Conservation (phyloP, 2,113 vertebrate genomes). For the Panthera uncia region DNA sequence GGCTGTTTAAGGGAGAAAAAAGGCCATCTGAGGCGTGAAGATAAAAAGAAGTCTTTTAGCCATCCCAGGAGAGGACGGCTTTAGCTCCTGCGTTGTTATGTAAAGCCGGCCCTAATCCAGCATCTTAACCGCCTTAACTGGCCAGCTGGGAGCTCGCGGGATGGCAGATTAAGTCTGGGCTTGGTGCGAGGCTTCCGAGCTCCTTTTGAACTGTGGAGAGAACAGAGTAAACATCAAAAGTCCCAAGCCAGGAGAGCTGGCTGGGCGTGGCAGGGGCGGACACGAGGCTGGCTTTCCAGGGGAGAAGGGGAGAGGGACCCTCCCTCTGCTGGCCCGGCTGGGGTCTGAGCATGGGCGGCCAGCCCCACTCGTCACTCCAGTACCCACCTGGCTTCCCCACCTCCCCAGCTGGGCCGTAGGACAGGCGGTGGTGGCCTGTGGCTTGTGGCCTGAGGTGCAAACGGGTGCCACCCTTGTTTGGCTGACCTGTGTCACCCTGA, state of each 20-base stretch:
- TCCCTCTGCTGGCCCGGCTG: neutral
- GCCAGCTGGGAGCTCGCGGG: slow-evolving; percentile 84
- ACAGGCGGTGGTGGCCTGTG: neutral
- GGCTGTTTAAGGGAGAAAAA: slow-evolving; percentile 63
- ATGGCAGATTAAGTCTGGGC: slow-evolving; percentile 88
- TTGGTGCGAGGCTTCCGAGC: slow-evolving; percentile 81
- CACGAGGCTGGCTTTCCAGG: neutral
- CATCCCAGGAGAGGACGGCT: slow-evolving; percentile 81
- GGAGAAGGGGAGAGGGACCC: neutral
- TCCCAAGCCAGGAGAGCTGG: slow-evolving; percentile 79
- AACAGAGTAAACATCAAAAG: slow-evolving; percentile 88
- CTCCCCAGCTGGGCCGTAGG: rapidly evolving
- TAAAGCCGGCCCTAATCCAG: slow-evolving; percentile 88
- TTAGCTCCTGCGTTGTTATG: slow-evolving; percentile 86
- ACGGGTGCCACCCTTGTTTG: slow-evolving; percentile 22
- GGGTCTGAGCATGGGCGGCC: neutral
- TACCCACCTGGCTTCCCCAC: neutral
- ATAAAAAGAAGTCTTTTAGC: slow-evolving; percentile 87
- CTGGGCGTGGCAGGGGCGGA: slow-evolving; percentile 24
- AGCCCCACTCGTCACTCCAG: neutral
- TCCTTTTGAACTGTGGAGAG: slow-evolving; percentile 86
- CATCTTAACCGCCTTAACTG: slow-evolving; percentile 86
- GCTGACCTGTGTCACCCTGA: slow-evolving; percentile 15
- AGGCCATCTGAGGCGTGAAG: slow-evolving; percentile 84
- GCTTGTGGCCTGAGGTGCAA: neutral